Conservation (phyloP, 2,888 invertebrate species). For the Tetrapedia diversipes region DNA sequence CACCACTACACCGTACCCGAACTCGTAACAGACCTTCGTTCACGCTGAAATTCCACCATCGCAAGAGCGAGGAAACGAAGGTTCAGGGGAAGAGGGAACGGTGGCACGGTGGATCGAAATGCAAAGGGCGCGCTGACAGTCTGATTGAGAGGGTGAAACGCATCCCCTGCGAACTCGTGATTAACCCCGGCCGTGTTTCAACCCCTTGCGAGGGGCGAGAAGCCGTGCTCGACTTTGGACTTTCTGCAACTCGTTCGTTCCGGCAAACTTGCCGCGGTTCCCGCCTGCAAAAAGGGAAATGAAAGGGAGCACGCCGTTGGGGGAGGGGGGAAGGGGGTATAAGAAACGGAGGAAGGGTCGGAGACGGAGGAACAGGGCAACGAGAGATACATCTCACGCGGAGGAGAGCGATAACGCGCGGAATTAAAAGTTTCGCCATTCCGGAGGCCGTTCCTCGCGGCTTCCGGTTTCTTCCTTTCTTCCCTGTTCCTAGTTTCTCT, state of each 20-base stretch:
- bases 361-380: neutral
- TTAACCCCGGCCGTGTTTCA: conserved; percentile 65
- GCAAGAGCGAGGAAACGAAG: too few species aligned
- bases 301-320: too few species aligned
- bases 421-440: conserved; percentile 52
- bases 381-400: conserved; percentile 27
- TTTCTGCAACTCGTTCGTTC: conserved; percentile 50
- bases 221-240: conserved; percentile 43
- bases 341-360: conserved; percentile 25
- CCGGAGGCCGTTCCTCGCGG: conserved; percentile 24
- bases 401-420: conserved; percentile 43
- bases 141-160: conserved; percentile 45
- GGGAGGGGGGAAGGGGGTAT: neutral
- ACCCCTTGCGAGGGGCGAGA: conserved; percentile 33
- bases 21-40: too few species aligned
- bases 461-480: conserved; percentile 21
- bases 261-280: conserved; percentile 50
- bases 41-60: too few species aligned
- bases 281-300: conserved; percentile 37
- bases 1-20: too few species aligned
- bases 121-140: conserved; percentile 15
- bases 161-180: conserved; percentile 63
- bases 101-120: conserved; percentile 9
- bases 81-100: neutral
- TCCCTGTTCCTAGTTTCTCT: neutral